Conservation (phyloP, 2,888 invertebrate genomes). For the Aelia acuminata region DNA sequence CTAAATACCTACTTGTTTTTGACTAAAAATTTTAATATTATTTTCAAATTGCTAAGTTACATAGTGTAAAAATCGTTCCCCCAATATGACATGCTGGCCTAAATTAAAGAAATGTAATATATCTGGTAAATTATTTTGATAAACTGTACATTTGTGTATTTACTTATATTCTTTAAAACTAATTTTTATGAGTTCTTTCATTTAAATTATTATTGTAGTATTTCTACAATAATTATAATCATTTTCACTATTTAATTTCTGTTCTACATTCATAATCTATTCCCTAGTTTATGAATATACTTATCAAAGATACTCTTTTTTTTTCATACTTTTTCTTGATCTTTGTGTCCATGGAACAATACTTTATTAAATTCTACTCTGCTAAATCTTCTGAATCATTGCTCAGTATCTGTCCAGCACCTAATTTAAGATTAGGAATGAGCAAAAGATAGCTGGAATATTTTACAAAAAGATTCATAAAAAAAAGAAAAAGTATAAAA, state of each 20-base stretch:
- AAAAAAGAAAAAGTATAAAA: not conserved
- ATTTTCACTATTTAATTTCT: not conserved
- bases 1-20: not conserved
- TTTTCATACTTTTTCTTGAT: not conserved
- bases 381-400: conserved; percentile 11
- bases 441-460: not conserved
- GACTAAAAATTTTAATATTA: not conserved
- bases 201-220: not conserved
- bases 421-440: not conserved
- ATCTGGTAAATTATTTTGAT: not conserved
- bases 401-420: not conserved
- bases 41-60: not conserved
- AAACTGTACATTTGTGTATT: not conserved
- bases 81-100: not conserved
- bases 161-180: not conserved
- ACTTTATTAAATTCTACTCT: not conserved
- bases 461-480: not conserved
- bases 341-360: not conserved
- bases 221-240: not conserved
- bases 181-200: not conserved
- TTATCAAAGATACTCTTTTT: not conserved
- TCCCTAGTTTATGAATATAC: not conserved
- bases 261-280: not conserved
- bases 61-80: not conserved
- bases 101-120: not conserved